phyloP scores from a whole-genome alignment of 2,113 vertebrate genomes.

The Anser cygnoides region DNA sequence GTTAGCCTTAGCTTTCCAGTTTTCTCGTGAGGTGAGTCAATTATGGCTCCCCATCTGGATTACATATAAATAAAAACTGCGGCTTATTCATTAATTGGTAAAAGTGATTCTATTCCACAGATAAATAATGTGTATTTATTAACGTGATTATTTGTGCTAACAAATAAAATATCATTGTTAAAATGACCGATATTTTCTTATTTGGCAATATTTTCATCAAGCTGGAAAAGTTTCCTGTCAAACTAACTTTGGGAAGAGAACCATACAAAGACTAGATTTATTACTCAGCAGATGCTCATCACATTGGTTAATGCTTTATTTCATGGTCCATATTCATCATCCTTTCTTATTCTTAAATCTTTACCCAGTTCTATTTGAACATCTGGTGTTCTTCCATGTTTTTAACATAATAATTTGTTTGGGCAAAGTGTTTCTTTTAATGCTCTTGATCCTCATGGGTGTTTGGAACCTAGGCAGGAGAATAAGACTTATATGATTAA shows the following conservation, averaged over 20 bases:
- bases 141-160: background rate
- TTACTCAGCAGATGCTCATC: slow-evolving; percentile 68
- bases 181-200: background rate
- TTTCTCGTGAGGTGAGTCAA: background rate
- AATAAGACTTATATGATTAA: slow-evolving; percentile 5
- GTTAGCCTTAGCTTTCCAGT: background rate
- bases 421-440: slow-evolving; percentile 33
- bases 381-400: slow-evolving; percentile 60
- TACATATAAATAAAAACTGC: background rate
- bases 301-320: slow-evolving; percentile 62
- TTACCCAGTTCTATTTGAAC: slow-evolving; percentile 58
- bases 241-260: slow-evolving; percentile 27
- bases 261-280: background rate
- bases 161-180: background rate
- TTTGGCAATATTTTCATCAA: background rate
- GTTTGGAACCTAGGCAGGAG: slow-evolving; percentile 27
- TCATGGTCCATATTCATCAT: slow-evolving; percentile 59
- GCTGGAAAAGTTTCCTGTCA: background rate
- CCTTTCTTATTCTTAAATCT: slow-evolving; percentile 55
- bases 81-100: background rate
- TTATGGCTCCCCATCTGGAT: background rate
- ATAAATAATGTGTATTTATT: background rate
- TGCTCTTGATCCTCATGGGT: slow-evolving; percentile 38
- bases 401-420: slow-evolving; percentile 60
- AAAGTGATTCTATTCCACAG: background rate